phyloP scores from a whole-genome alignment of 2,113 vertebrate genomes.

The Ursus arctos region DNA sequence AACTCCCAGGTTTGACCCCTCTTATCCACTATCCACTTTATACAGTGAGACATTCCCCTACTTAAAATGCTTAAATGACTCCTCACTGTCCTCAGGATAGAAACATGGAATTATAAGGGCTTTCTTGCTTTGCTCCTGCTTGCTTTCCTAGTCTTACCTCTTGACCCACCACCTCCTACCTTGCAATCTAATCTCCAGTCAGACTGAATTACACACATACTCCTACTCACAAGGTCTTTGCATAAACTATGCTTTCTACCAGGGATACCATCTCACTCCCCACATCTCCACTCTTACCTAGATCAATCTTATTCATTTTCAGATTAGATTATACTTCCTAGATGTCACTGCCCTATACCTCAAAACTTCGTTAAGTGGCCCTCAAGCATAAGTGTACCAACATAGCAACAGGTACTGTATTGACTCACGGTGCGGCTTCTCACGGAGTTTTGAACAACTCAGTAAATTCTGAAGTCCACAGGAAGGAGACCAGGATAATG shows the following conservation, averaged over 20 bases:
- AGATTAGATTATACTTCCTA: background rate
- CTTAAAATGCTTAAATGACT: background rate
- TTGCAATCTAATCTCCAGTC: background rate
- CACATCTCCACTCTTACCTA: background rate
- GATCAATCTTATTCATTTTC: background rate
- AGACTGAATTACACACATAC: background rate
- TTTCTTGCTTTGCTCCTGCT: background rate
- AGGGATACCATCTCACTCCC: background rate
- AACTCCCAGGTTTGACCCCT: background rate
- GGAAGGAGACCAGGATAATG: background rate
- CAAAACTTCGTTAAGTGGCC: background rate
- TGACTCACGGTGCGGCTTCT: background rate
- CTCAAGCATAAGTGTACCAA: background rate
- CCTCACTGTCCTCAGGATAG: background rate
- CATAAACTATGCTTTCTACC: background rate
- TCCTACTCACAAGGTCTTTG: background rate
- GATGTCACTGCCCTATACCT: background rate
- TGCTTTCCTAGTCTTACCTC: background rate
- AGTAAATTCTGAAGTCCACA: background rate
- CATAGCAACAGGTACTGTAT: background rate
- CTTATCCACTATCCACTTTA: background rate
- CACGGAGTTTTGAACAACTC: background rate
- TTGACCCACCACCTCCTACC: background rate
- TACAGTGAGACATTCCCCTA: background rate
- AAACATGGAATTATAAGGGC: background rate